A percentile compares a stretch with the other conserved stretches of the same genome.
Conservation (phyloP, 2,888 invertebrate species). For the Drosophila algonquin region DNA sequence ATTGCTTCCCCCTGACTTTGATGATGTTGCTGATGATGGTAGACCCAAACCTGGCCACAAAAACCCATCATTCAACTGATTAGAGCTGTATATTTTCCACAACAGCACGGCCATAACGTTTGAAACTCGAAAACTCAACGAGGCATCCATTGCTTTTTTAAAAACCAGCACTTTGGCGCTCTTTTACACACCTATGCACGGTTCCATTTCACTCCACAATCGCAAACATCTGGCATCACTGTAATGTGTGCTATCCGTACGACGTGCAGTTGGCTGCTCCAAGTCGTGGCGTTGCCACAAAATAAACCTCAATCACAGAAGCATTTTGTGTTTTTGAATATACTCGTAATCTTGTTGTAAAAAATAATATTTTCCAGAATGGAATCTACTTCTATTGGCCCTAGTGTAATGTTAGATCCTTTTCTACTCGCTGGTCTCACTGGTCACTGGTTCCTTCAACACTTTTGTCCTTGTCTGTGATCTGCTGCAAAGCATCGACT, state of each 20-base stretch:
- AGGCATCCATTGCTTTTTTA: background rate
- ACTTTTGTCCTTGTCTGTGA: background rate
- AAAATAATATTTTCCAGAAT: no score
- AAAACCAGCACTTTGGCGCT: no score
- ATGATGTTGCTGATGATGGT: no score
- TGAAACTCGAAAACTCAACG: background rate
- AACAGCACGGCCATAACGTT: background rate
- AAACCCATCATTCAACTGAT: background rate
- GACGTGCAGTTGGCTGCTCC: background rate
- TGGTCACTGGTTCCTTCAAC: no score
- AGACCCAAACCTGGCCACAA: background rate
- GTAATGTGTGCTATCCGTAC: no score
- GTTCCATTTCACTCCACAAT: no score
- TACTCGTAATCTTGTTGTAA: no score
- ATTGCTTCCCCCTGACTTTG: slow-evolving; percentile 9
- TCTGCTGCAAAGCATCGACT: background rate
- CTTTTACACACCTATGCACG: no score
- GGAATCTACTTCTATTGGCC: no score
- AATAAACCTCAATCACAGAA: background rate
- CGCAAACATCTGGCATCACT: background rate
- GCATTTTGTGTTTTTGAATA: no score
- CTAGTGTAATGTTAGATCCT: no score
- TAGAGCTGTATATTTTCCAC: background rate
- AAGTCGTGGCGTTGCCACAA: background rate
- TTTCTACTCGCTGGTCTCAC: no score